phyloP scores from a whole-genome alignment of 2,888 invertebrate genomes.

The Drosophila buzzatii region DNA sequence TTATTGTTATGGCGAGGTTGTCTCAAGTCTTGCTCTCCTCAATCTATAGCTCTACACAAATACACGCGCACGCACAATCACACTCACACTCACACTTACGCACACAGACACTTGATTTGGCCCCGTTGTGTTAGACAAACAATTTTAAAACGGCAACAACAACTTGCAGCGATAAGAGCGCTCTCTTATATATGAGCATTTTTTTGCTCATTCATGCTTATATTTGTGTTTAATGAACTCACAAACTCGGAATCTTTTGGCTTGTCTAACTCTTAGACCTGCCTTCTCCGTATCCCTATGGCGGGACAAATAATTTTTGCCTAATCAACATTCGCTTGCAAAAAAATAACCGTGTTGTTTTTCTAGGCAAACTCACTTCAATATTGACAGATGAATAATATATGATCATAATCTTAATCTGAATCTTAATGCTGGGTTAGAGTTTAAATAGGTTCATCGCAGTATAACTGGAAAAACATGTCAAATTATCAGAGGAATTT shows the following conservation, averaged over 20 bases:
- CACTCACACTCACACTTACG: neutral
- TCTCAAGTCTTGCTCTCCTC: neutral
- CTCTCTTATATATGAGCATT: too few relatives aligned
- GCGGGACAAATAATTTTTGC: neutral
- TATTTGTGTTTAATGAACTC: slow-evolving; percentile 28
- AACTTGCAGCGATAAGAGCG: slow-evolving; percentile 39
- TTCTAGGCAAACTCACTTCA: neutral
- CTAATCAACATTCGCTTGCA: slow-evolving; percentile 13
- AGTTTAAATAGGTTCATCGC: neutral
- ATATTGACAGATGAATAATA: neutral
- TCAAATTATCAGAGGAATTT: neutral
- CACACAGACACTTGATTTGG: slow-evolving; percentile 10
- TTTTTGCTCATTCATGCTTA: slow-evolving; percentile 59
- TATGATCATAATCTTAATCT: slow-evolving; percentile 2
- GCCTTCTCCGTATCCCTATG: slow-evolving; percentile 4
- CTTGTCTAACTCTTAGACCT: neutral
- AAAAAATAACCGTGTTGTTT: neutral
- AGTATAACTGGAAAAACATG: neutral
- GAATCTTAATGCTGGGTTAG: neutral
- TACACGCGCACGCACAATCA: neutral
- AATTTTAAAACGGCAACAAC: slow-evolving; percentile 29
- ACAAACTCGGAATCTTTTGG: neutral
- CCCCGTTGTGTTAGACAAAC: slow-evolving; percentile 8
- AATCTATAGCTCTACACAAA: slow-evolving; percentile 1
- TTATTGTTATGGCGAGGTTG: slow-evolving; percentile 11